Base-by-base conservation (phyloP, 2,113 vertebrate species). In the Motacilla tschutschensis region DNA sequence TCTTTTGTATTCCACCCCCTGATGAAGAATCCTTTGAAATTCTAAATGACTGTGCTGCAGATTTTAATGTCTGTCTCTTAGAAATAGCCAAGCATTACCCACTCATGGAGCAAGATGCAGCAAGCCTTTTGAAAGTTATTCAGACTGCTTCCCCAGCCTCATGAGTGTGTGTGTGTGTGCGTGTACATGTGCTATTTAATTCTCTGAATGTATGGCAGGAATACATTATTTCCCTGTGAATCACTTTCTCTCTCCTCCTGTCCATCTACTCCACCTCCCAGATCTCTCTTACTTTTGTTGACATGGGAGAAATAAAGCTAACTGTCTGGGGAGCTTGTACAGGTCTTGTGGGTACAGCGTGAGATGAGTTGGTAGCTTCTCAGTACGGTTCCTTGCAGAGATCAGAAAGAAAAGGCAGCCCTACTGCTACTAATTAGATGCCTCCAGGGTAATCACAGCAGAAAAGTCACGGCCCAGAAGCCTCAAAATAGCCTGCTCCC, bases 21-120 rank as follows among this genome's bases (percentile, higher is more conserved):
- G 92, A 96, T 96, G 95, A 97, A 96, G 94, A 96, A 97, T 90
- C 87, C 94, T 96, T 95, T 97, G 95, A 97, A 97, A 96, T 95
- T 96, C 95, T 96, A 96, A 96, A 96, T 96, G 94, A 95, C 95
- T 95, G 84, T 95, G 94, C 94, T 88, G 95, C 38, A 66, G 95
- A 94, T 96, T 97, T 97, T 96, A 96, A 93, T 89, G 91, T 95
- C 95, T 96, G 94, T 92, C 90, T 95, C 88, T 92, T 88, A 94
- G 90, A 87, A 95, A 95, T 95, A 95, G 91, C 79, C 89, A 92
- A 90, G 92, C 91, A 93, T 94, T 89, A 91, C 47, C 36, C 86
- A 89, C 91, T 96, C 85, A 87, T 94, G 43, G 58, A 93, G 88
- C 94, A 96, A 95, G 95, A 95, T 90, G 70, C 92, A 92, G 95